Base-by-base conservation (phyloP, 1,140 invertebrate genomes). In the Diachasma alloeum region DNA sequence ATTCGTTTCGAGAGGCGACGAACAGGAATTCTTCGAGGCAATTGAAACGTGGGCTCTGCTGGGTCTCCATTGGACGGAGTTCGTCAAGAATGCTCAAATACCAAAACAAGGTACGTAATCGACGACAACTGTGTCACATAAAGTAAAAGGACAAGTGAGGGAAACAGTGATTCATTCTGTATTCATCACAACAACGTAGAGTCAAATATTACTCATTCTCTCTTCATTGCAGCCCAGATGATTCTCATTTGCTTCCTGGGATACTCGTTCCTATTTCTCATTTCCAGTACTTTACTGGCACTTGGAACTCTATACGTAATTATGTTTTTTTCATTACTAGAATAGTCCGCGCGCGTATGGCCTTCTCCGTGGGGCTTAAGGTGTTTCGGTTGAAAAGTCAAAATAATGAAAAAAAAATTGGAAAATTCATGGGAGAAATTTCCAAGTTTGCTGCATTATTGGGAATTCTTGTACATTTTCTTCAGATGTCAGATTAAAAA, bases 51-150 rank as follows among this genome's bases (percentile, higher is more conserved):
- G 87, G 87, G 77, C 83, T 0, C 72, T 88, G 1, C 53, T 90
- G 0, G 88, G 88, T 5, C 79, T 88, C 10, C 86, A 88, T 68
- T 90, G 88, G 88, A 82, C 84, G 13, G 83, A 84, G 10, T 31
- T 84, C 5, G 59, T 89, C 31, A 85, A 76, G 69, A 83, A 82
- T 42, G 72, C 78, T 4, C 76, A 83, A 36, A 31, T 84, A 6
- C 63, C 81, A n/a, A 82, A 80, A n/a, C 81, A 82, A 84, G 85
- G 88, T 89, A 53, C 48, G 46, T 68, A 26, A 44, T 10, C 39
- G 48, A 78, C 78, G 80, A 74, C 37, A 76, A 80, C 48, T 53
- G 70, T 79, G 74, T 78, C 66, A 66, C 68, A 72, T 68, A 67
- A 75, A 72, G 63, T 72, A 53, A 48, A 19, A 39, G 13, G 67